phyloP scores from a whole-genome alignment of 2,888 invertebrate genomes.

The Orchesellides sinensis region DNA sequence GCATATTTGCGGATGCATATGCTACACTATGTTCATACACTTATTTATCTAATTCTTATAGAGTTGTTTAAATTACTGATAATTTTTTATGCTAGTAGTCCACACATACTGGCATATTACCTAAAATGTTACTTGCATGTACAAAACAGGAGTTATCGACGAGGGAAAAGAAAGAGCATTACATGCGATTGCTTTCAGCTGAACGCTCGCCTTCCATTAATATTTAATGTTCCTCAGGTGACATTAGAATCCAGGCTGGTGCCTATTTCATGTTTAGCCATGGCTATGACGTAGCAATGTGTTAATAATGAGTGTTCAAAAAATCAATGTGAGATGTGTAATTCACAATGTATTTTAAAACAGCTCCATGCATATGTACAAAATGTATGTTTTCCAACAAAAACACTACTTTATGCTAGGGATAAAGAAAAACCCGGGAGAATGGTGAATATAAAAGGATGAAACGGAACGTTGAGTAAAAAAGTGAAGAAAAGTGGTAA shows the following conservation, averaged over 20 bases:
- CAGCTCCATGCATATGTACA: background rate
- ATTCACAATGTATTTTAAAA: conserved; percentile 39
- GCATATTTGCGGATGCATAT: background rate
- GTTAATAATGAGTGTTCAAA: conserved; percentile 6
- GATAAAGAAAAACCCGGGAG: background rate
- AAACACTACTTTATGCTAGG: background rate
- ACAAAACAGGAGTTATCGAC: background rate
- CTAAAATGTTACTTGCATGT: no score
- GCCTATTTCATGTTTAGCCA: conserved; percentile 3
- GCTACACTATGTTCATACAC: no score
- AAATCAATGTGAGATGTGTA: conserved; percentile 14
- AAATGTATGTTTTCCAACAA: background rate
- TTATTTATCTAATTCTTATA: no score
- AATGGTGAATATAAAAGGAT: conserved; percentile 47
- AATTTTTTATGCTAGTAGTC: no score
- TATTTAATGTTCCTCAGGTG: conserved; percentile 50
- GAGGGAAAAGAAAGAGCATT: conserved; percentile 9
- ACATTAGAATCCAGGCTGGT: conserved; percentile 19
- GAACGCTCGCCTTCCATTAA: conserved; percentile 35
- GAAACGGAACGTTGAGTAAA: conserved; percentile 57
- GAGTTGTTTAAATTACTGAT: no score
- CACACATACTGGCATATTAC: no score
- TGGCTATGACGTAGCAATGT: no score
- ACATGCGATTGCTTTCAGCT: conserved; percentile 49
- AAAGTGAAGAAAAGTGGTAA: conserved; percentile 64